Evolutionary conservation across 2,888 invertebrate genomes (phyloP), one percentile per base, ranked within the genome.

Genomic region (Sipha maydis): DNA sequence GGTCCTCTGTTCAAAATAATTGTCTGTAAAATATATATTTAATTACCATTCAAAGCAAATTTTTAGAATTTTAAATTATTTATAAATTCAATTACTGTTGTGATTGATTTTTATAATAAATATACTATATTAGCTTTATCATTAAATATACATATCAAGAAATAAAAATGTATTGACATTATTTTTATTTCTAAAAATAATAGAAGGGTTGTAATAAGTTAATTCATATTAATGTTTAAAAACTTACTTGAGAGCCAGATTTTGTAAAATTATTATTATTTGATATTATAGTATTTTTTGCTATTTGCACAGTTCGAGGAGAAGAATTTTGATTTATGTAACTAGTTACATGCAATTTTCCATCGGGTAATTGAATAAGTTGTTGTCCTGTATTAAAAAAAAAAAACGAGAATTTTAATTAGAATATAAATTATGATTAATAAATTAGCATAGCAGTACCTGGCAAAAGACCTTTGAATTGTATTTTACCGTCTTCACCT

Each of bases 361-460:
- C 98, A 92, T 98, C 98, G 0, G 98, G 96, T 94, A 97, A 95
- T 92, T 98, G 97, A 76, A 98, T 95, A 89, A 98, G 93, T 91
- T 98, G 98, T 91, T 98, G 98, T 89, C 93, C 93, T 91, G 92
- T 91, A 90, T 28, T 31, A 25, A 4, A 38, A 31, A 54, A 75
- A 73, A 34, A 67, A 21, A 25, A 38, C 9, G 34, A 5, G 19
- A 19, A 28, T 25, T 21, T 0, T 54, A 8, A 3, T 41, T 75
- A 75, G 48, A 28, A 80, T 61, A 67, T 28, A 76, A 7, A 85
- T 77, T 31, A 69, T 48, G 34, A 61, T 41, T 1, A 34, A 38
- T 73, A n/a, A 54, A 38, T 83, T 21, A 21, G 41, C 0, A 54
- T 38, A 89, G 34, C 34, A 90, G 91, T 91, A 85, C 98, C 98